Conservation (phyloP, 1,140 invertebrate species). For the Tyrophagus putrescentiae region DNA sequence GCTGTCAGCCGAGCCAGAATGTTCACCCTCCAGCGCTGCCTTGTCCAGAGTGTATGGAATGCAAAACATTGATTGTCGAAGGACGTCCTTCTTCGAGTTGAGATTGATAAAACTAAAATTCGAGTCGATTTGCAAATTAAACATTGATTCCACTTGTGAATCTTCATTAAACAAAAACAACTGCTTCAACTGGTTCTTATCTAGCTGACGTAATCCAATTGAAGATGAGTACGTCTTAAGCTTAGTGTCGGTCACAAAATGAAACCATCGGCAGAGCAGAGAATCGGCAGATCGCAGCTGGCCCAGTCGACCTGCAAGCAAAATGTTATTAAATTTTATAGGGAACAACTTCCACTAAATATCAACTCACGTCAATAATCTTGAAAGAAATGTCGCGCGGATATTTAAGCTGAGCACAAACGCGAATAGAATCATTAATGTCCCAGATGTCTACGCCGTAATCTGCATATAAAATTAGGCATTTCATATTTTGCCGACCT, state of each 20-base stretch:
- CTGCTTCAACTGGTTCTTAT: background rate
- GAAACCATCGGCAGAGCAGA: constrained; percentile 42
- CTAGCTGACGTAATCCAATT: constrained; percentile 24
- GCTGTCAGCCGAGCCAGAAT: background rate
- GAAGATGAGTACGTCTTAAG: constrained; percentile 34
- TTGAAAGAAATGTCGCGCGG: constrained; percentile 26
- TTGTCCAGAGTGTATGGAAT: no score
- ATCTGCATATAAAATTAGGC: constrained; percentile 44
- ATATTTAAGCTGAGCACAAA: constrained; percentile 19
- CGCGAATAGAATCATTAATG: constrained; percentile 33
- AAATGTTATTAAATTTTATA: no score
- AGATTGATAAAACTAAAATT: constrained; percentile 1
- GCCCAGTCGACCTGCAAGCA: constrained; percentile 50
- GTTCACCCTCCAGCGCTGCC: no score
- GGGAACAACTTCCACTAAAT: no score
- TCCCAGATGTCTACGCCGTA: constrained; percentile 44
- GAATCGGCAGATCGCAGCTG: constrained; percentile 42
- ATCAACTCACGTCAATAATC: constrained; percentile 42
- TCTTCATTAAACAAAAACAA: background rate
- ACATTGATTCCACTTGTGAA: background rate
- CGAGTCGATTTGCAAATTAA: background rate
- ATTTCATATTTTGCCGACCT: constrained; percentile 46
- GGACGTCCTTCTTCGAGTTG: background rate
- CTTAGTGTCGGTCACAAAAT: constrained; percentile 42
- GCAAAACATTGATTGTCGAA: background rate